phyloP scores from a whole-genome alignment of 1,140 invertebrate genomes.

The Saxidomus purpurata region DNA sequence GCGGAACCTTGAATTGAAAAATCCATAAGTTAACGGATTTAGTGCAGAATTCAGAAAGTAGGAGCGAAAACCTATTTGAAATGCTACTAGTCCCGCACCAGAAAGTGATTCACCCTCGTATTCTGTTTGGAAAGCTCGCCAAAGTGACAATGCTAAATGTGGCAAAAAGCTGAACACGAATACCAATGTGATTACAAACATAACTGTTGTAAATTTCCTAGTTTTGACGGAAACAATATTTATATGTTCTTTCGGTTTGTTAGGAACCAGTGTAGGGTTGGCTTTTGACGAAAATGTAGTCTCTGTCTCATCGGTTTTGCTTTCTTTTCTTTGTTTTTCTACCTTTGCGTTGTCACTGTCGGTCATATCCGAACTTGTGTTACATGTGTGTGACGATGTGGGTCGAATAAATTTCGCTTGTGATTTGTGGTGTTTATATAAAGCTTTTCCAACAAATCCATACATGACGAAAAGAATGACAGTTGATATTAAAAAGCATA shows the following conservation, averaged over 20 bases:
- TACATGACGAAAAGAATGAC: no score
- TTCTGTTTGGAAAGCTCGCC: no score
- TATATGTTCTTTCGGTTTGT: no score
- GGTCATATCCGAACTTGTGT: no score
- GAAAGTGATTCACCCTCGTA: slow-evolving; percentile 49
- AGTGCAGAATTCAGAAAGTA: slow-evolving; percentile 71
- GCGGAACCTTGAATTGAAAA: slow-evolving; percentile 71
- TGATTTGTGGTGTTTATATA: not conserved
- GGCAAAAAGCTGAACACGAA: slow-evolving; percentile 44
- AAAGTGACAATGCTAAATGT: no score
- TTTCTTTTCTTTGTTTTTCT: no score
- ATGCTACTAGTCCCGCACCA: slow-evolving; percentile 57
- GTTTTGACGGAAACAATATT: no score
- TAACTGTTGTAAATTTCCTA: slow-evolving; percentile 14
- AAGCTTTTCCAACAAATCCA: no score
- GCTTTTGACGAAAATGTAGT: not conserved
- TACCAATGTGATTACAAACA: slow-evolving; percentile 44
- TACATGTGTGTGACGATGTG: not conserved
- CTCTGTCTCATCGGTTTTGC: not conserved
- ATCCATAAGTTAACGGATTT: slow-evolving; percentile 73
- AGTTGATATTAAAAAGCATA: not conserved
- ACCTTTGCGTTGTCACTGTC: not conserved
- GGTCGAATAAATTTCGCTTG: not conserved
- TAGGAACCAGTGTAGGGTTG: not conserved
- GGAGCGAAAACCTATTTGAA: slow-evolving; percentile 72